These are phyloP conservation scores for Mus caroli DNA, from an alignment of 2,797 vertebrate species.

Conservation along the genomic window DNA sequence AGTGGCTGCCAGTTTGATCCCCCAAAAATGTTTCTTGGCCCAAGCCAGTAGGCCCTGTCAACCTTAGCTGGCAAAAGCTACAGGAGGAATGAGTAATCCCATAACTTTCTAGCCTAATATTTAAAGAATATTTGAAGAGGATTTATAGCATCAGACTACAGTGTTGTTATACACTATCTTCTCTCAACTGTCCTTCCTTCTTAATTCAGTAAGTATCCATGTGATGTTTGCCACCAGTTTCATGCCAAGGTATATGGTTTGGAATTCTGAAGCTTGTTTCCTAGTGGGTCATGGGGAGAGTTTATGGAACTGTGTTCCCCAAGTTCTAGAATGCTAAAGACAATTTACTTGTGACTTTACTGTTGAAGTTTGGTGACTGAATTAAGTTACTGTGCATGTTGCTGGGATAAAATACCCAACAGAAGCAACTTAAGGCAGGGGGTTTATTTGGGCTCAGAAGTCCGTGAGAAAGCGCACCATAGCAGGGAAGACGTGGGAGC, in stretches of 20 bases:
- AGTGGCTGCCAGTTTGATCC: background rate
- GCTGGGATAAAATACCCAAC: background rate
- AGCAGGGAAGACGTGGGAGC: no score
- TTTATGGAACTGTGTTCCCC: background rate
- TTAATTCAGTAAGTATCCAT: background rate
- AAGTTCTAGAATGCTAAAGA: background rate
- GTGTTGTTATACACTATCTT: background rate
- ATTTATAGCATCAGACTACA: slow-evolving; percentile 1
- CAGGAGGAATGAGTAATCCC: background rate
- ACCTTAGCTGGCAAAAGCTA: background rate
- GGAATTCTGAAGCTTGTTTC: background rate
- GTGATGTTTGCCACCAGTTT: background rate
- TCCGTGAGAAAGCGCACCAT: background rate
- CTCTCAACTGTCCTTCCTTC: background rate
- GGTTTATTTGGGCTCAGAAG: background rate
- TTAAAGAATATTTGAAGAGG: background rate
- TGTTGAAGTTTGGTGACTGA: background rate
- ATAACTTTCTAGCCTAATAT: background rate
- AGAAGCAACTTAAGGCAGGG: background rate
- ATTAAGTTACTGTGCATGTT: background rate
- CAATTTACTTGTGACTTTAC: background rate
- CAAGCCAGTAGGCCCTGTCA: background rate
- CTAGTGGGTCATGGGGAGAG: background rate
- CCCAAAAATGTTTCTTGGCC: background rate
- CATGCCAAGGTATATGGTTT: background rate